Evolutionary conservation across 2,888 invertebrate species (phyloP).

Genomic region (Parnassius apollo): DNA sequence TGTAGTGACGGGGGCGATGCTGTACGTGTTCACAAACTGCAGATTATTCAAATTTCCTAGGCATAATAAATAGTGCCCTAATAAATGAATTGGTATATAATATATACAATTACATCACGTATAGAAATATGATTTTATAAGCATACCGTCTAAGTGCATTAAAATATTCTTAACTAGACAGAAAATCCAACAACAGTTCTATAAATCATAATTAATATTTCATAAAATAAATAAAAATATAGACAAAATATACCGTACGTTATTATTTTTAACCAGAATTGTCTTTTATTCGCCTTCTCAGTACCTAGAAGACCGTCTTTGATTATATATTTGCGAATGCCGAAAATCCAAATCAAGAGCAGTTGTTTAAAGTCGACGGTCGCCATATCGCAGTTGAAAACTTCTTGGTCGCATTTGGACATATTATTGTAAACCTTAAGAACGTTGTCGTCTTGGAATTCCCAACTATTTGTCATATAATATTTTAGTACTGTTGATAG

Average conservation of each 20-base stretch:
- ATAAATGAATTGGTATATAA: too few relatives aligned
- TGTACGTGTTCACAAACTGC: too few relatives aligned
- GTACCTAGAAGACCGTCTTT: background rate
- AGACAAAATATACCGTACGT: slow-evolving; percentile 11
- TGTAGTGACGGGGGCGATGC: too few relatives aligned
- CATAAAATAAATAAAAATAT: slow-evolving; percentile 5
- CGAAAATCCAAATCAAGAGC: background rate
- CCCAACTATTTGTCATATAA: slow-evolving; percentile 11
- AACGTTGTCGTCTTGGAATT: slow-evolving; percentile 16
- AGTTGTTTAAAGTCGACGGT: slow-evolving; percentile 1
- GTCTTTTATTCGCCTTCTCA: slow-evolving; percentile 2
- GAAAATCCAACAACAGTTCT: too few relatives aligned
- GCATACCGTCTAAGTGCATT: too few relatives aligned
- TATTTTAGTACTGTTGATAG: background rate
- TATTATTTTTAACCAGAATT: slow-evolving; percentile 15
- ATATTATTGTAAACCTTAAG: slow-evolving; percentile 2
- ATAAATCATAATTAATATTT: background rate
- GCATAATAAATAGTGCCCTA: too few relatives aligned
- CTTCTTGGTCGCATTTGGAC: background rate
- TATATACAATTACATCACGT: too few relatives aligned
- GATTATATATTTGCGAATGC: slow-evolving; percentile 13
- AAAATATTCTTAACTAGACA: too few relatives aligned
- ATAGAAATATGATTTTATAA: too few relatives aligned
- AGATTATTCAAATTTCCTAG: too few relatives aligned
- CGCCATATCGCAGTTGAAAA: slow-evolving; percentile 15